Evolutionary conservation across 2,888 invertebrate species (phyloP), one percentile per base, ranked within the genome.

Genomic region (Ichneumoninae sp.): DNA sequence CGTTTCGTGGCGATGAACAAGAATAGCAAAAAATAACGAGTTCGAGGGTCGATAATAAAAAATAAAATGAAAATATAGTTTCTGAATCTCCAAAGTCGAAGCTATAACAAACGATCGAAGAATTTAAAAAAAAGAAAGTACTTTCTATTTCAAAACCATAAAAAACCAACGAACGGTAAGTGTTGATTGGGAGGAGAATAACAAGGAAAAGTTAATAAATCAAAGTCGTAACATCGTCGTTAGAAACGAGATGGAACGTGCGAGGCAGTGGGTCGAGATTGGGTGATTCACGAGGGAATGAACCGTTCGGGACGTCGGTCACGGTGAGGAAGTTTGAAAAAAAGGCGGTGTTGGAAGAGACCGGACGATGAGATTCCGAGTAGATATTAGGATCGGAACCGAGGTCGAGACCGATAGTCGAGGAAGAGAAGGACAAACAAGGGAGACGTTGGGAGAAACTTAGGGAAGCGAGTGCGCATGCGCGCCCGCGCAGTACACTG

Each of bases 371-470:
- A 70, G 50, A 70, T 70, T 70, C 30, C 30, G 69, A 47, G 26
- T 30, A 50, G 69, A 70, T 70, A 52, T 30, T 50, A 50, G 50
- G 50, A 70, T 30, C 69, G 22, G n/a, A 52, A 69, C 69, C 26
- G 33, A 50, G 69, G n/a, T 26, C 13, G n/a, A 52, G 10, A 50
- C 50, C 16, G 60, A 62, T 62, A 30, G 60, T 62, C 16, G 30
- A 62, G 16, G 30, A 33, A 33, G 26, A 33, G 57, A 6, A 8
- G 19, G 26, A 57, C 22, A 10, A 60, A 60, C 8, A 6, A 30
- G 50, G 26, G 36, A 65, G 30, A 75, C 10, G 52, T 19, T 47
- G 36, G 36, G 40, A 65, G 65, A 40, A 16, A 47, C 44, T 62
- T 47, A 33, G 26, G 50, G 30, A 36, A 40, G 22, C 22, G 10